phyloP scores from a whole-genome alignment of 2,797 vertebrate species.

The Vultur gryphus region DNA sequence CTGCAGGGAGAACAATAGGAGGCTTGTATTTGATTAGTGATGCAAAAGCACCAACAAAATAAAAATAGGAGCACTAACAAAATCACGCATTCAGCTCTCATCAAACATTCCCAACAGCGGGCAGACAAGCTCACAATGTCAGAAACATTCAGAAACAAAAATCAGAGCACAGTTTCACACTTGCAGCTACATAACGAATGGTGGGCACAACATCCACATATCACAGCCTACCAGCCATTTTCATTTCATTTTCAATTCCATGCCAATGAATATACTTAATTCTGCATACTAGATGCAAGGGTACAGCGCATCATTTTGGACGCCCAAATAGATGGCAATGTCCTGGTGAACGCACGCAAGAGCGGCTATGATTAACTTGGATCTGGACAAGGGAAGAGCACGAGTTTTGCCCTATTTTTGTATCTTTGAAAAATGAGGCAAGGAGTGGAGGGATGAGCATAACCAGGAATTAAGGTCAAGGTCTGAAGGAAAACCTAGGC shows the following conservation, averaged over 20 bases:
- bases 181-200: fast-evolving
- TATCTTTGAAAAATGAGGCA: background rate
- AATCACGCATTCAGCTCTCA: background rate
- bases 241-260: background rate
- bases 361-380: too few relatives aligned
- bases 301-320: fast-evolving
- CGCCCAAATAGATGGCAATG: background rate
- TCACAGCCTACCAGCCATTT: background rate
- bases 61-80: slow-evolving; percentile 9
- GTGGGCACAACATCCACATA: background rate
- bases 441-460: background rate
- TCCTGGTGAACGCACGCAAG: fast-evolving
- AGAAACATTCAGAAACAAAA: background rate
- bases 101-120: background rate
- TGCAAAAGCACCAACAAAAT: slow-evolving; percentile 18
- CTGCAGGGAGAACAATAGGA: slow-evolving; percentile 33
- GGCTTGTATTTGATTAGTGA: slow-evolving; percentile 20
- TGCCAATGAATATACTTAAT: fast-evolving
- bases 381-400: background rate
- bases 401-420: background rate
- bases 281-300: background rate
- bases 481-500: background rate
- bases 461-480: background rate
- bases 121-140: background rate
- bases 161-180: background rate